Conservation (phyloP, 2,888 invertebrate species). For the Apodemia zela region DNA sequence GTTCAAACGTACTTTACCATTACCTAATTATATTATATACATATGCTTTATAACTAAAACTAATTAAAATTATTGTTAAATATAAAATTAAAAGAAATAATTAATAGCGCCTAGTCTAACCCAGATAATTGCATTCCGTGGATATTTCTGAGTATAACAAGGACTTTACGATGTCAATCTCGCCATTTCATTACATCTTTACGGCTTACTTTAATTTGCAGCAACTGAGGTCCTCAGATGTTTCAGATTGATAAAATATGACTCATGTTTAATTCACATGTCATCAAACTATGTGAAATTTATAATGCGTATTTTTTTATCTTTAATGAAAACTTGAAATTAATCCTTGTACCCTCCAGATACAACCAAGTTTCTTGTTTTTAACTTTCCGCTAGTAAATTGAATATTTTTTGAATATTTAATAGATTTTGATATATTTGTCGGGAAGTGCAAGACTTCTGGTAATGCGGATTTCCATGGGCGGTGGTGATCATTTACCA, state of each 20-base stretch:
- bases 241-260: conserved; percentile 10
- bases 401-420: too few species aligned
- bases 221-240: conserved; percentile 2
- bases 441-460: too few species aligned
- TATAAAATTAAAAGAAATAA: neutral
- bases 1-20: too few species aligned
- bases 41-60: too few species aligned
- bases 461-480: too few species aligned
- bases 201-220: neutral
- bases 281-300: neutral
- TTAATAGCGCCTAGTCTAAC: neutral
- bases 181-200: neutral
- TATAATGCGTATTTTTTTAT: neutral
- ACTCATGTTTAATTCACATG: conserved; percentile 18
- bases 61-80: too few species aligned
- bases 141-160: neutral
- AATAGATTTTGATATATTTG: too few species aligned
- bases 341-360: too few species aligned
- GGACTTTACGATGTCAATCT: neutral
- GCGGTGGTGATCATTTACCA: too few species aligned
- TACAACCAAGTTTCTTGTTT: too few species aligned
- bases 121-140: neutral
- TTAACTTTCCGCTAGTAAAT: too few species aligned
- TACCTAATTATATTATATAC: too few species aligned
- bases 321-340: neutral